Evolutionary conservation across 2,113 vertebrate genomes (phyloP).

Genomic region (Brevimyrus niger): DNA sequence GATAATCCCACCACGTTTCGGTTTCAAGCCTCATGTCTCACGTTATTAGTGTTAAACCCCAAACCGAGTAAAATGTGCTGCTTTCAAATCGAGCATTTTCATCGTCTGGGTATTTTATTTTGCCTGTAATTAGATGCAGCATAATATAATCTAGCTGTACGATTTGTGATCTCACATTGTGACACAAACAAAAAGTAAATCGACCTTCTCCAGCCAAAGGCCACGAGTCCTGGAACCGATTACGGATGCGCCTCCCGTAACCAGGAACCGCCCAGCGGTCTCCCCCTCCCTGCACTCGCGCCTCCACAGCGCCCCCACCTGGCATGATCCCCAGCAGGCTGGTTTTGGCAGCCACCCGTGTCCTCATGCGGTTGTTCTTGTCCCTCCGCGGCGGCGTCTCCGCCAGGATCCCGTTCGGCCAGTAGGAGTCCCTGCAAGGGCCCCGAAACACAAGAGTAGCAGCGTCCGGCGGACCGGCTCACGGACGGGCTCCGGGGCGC

Average conservation of each 20-base stretch:
- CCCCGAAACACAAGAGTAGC: neutral
- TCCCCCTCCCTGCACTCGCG: neutral
- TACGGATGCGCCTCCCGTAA: neutral
- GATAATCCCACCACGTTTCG: neutral
- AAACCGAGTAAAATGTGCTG: neutral
- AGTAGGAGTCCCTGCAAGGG: conserved; percentile 83
- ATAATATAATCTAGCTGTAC: neutral
- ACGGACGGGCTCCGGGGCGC: neutral
- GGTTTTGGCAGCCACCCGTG: conserved; percentile 89
- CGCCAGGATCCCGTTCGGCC: conserved; percentile 96
- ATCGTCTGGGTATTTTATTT: neutral
- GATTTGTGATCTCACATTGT: neutral
- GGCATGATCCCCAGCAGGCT: conserved; percentile 94
- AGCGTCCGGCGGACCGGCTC: neutral
- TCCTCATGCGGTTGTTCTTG: conserved; percentile 89
- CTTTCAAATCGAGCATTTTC: neutral
- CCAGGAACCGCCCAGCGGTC: neutral
- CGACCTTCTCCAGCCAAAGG: neutral
- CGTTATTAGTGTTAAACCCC: neutral
- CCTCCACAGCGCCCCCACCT: conserved; percentile 53
- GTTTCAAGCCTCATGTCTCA: neutral
- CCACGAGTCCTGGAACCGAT: neutral
- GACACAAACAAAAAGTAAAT: neutral
- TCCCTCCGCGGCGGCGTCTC: conserved; percentile 81
- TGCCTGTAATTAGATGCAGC: neutral